Base-by-base conservation (phyloP, 2,888 invertebrate genomes). In the Abrostola tripartita region DNA sequence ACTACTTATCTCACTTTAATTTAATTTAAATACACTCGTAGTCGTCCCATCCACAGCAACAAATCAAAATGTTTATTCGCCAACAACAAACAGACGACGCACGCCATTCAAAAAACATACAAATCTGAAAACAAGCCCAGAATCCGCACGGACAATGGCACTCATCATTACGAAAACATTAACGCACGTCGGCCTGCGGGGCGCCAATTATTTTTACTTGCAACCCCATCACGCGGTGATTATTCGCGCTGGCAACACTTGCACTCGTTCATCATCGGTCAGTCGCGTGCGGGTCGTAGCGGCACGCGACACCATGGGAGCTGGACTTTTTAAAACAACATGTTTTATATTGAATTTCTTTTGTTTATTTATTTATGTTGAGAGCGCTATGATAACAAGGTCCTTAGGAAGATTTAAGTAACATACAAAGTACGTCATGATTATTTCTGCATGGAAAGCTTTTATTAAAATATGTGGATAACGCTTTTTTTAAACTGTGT, bases 131-230 rank as follows among this genome's bases (percentile, higher is more conserved):
- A 91, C 90, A 91, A 91, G 87, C 90, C 90, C 87, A 86, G 82
- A 89, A 89, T 88, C 87, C 85, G 68, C 64, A 66, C 75, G 85
- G 87, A 90, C 90, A 90, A 90, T 87, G 85, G 84, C 86, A 87
- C 89, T 90, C 91, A 88, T 91, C 90, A 93, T 93, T 93, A 93
- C 90, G 87, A 92, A 91, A 94, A 94, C 92, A 94, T 90, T 90
- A 90, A 85, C 90, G 88, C 89, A 87, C 88, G 91, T 79, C 84
- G 78, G 85, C 78, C 93, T 86, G 91, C 93, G 92, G 94, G 94
- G 92, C 84, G 94, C 94, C 94, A 94, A 94, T 94, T 94, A 94
- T 92, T 90, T 87, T 82, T 79, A 78, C 85, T 89, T 85, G 90
- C 90, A 93, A 91, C 93, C 93, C 93, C 89, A 91, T 92, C 92